Evolutionary conservation across 1,140 invertebrate species (phyloP), one percentile per base, ranked within the genome.

Genomic region (Heliothis subflexa): DNA sequence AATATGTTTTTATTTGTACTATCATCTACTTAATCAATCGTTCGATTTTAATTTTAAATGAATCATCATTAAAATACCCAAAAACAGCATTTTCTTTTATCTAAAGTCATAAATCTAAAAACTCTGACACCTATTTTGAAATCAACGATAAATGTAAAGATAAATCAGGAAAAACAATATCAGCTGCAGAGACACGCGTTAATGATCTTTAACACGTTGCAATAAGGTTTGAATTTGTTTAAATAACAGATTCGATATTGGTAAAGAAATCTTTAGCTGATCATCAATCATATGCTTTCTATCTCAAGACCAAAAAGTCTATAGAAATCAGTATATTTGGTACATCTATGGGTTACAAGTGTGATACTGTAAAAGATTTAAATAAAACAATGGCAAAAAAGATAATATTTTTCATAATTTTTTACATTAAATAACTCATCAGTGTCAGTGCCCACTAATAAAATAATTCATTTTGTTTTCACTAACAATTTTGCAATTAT

Each of bases 381-480:
- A 40, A 40, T 40, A 40, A 40, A 40, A 40, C 33, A 40, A 64
- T 64, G 61, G 33, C 62, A 1, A 47, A 18, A 3, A n/a, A 52
- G 11, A 66, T 11, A 40, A 62, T 64, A 21, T 64, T 40, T 52
- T 40, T 54, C 52, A 10, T 25, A 49, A 40, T 40, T 5, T 40
- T 40, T 40, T 40, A 40, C 33, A 40, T 40, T 0, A 40, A 72
- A 25, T 59, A 59, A 73, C 59, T 59, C 47, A 45, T 47, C 33
- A 59, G 54, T 73, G 40, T 47, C 59, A 13, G 10, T 28, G 21
- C 13, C 3, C 12, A 16, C 12, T 5, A 18, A 45, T 45, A 11
- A 54, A 14, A 73, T 73, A 73, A 71, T 73, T 73, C 71, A 40
- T 73, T 9, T 59, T 73, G 71, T 73, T 73, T 72, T 72, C n/a